Evolutionary conservation across 2,797 vertebrate species (phyloP).

Genomic region (Gila robusta): DNA sequence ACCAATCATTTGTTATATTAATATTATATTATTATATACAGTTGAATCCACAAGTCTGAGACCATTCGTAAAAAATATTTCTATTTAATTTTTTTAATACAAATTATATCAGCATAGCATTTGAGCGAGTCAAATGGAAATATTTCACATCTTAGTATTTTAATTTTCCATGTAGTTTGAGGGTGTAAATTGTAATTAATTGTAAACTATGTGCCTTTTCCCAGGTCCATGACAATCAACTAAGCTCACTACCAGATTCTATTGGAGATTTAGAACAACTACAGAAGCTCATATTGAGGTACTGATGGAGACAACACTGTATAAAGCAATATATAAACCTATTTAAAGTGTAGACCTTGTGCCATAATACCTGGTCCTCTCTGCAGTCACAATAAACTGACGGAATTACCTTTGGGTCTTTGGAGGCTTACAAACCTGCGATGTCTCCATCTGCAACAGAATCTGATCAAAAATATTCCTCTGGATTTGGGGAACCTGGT

Average conservation of each 20-base stretch:
- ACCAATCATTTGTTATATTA: neutral
- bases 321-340: neutral
- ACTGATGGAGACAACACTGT: conserved; percentile 2
- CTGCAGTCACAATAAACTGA: conserved; percentile 86
- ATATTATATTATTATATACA: neutral
- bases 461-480: conserved; percentile 78
- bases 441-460: conserved; percentile 84
- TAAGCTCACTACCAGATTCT: conserved; percentile 84
- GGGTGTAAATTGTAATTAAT: neutral
- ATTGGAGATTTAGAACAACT: conserved; percentile 89
- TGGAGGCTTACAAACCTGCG: conserved; percentile 77
- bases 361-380: conserved; percentile 30
- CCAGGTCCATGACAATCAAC: conserved; percentile 93
- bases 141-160: neutral
- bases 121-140: neutral
- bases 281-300: conserved; percentile 92
- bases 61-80: neutral
- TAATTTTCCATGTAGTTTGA: neutral
- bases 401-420: conserved; percentile 79
- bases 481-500: conserved; percentile 79
- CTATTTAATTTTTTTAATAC: neutral
- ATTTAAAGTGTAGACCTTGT: neutral
- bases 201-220: neutral
- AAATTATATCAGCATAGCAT: neutral
- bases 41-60: neutral